phyloP scores from a whole-genome alignment of 2,888 invertebrate genomes.

The Psococerastis gibbosa region DNA sequence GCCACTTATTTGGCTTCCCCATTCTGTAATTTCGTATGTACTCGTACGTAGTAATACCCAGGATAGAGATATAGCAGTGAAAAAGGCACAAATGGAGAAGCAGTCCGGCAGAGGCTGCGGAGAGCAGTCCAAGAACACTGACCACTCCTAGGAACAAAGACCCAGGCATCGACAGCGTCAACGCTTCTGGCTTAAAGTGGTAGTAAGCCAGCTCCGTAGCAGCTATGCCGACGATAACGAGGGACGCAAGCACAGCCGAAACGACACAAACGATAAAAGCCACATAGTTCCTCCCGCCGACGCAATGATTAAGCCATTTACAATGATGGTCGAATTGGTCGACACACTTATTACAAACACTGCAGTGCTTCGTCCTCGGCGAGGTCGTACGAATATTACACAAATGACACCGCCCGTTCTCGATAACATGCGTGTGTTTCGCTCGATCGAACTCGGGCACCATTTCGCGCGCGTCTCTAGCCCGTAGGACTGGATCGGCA shows the following conservation, averaged over 20 bases:
- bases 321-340: conserved; percentile 92
- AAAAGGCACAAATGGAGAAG: conserved; percentile 72
- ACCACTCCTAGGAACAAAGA: conserved; percentile 39
- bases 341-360: conserved; percentile 94
- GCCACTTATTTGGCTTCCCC: background rate
- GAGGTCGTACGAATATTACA: conserved; percentile 66
- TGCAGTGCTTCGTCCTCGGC: conserved; percentile 80
- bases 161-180: conserved; percentile 27
- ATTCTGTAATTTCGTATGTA: conserved; percentile 38
- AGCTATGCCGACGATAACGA: conserved; percentile 48
- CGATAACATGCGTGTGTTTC: conserved; percentile 78
- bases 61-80: conserved; percentile 66
- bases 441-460: conserved; percentile 73
- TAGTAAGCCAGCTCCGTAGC: conserved; percentile 44
- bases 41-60: conserved; percentile 79
- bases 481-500: conserved; percentile 58
- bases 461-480: conserved; percentile 31
- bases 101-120: conserved; percentile 56
- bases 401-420: conserved; percentile 83
- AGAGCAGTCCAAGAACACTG: conserved; percentile 42
- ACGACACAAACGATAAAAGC: conserved; percentile 64
- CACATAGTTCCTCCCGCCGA: conserved; percentile 77
- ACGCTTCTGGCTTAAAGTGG: conserved; percentile 36
- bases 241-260: conserved; percentile 53
- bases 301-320: conserved; percentile 97